Percentiles rank a stretch among this genome's conserved stretches.
phyloP scores from a whole-genome alignment of 2,888 invertebrate species.

The Crematogaster levior region DNA sequence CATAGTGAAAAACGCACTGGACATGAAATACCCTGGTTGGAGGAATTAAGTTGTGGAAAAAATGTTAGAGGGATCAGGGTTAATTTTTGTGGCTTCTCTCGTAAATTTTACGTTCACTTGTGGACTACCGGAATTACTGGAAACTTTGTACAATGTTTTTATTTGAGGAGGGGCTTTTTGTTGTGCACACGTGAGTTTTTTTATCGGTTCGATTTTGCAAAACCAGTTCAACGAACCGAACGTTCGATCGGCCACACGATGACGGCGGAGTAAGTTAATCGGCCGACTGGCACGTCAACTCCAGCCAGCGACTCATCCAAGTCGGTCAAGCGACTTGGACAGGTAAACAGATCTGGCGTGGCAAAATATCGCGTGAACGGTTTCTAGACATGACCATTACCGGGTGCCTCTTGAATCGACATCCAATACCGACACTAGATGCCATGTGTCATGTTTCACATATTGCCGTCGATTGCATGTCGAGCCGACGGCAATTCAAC shows the following conservation, averaged over 20 bases:
- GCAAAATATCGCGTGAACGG: constrained; percentile 79
- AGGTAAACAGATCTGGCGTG: constrained; percentile 72
- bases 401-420: constrained; percentile 32
- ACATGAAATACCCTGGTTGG: too few species aligned
- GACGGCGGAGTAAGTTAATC: constrained; percentile 53
- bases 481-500: constrained; percentile 1
- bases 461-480: constrained; percentile 4
- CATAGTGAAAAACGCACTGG: too few species aligned
- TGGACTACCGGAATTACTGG: not conserved
- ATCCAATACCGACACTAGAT: constrained; percentile 31
- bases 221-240: constrained; percentile 48
- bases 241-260: constrained; percentile 32
- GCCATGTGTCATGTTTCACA: constrained; percentile 35
- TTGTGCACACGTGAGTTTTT: not conserved
- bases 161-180: not conserved
- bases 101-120: too few species aligned
- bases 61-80: too few species aligned
- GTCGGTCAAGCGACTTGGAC: constrained; percentile 65
- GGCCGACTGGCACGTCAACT: constrained; percentile 53
- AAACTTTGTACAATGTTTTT: not conserved
- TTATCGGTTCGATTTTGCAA: constrained; percentile 34
- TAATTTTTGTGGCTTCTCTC: not conserved
- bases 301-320: constrained; percentile 58
- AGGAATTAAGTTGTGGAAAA: too few species aligned
- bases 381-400: constrained; percentile 78